phyloP scores from a whole-genome alignment of 2,797 vertebrate species.

The Chrosomus eos region DNA sequence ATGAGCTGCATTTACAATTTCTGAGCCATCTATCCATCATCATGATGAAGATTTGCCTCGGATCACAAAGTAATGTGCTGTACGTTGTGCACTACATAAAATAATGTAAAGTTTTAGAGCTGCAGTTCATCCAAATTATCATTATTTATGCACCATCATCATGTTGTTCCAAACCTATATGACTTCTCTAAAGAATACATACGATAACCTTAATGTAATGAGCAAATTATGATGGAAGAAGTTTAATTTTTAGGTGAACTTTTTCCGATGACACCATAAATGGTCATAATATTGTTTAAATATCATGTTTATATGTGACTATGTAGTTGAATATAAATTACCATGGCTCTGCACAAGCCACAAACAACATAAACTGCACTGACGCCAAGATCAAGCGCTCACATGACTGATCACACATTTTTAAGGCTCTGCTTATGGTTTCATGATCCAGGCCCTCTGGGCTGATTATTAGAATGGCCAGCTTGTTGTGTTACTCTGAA shows the following conservation, averaged over 20 bases:
- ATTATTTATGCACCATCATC: not conserved
- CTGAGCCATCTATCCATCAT: not conserved
- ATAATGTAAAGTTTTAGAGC: not conserved
- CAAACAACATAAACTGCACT: not conserved
- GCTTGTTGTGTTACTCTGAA: constrained; percentile 46
- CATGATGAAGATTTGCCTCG: constrained; percentile 10
- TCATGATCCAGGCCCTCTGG: constrained; percentile 15
- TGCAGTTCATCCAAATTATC: not conserved
- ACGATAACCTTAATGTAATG: not conserved
- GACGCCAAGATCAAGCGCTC: constrained; percentile 42
- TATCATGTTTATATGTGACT: not conserved
- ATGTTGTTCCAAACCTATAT: not conserved
- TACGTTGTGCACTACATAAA: not conserved
- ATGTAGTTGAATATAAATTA: not conserved
- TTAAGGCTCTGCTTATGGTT: constrained; percentile 41
- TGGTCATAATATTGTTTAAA: not conserved
- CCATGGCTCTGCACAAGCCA: not conserved
- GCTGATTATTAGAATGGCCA: constrained; percentile 45
- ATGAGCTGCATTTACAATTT: not conserved
- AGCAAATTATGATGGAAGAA: not conserved
- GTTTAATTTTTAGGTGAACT: not conserved
- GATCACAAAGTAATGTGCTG: constrained; percentile 15
- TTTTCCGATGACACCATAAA: not conserved
- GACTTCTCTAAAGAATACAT: not conserved
- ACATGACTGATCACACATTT: constrained; percentile 59